A percentile compares a stretch with the other conserved stretches of the same genome.
phyloP scores from a whole-genome alignment of 2,797 vertebrate species.

The Pangasius djambal region DNA sequence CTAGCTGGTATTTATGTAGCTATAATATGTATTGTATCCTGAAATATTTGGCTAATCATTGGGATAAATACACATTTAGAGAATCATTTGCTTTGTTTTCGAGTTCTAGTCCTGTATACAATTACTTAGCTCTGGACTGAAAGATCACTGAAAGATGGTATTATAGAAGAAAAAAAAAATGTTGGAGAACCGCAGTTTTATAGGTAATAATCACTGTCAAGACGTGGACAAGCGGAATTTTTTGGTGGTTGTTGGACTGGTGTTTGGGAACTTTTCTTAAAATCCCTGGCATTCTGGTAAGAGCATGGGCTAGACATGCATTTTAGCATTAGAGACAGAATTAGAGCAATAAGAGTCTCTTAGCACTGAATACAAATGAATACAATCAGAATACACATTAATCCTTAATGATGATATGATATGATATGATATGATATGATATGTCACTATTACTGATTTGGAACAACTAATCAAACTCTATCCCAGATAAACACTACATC shows the following conservation, averaged over 20 bases:
- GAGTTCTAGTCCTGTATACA: not conserved
- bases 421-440: not conserved
- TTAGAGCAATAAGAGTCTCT: not conserved
- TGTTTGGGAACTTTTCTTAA: not conserved
- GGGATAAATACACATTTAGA: not conserved
- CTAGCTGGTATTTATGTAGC: not conserved
- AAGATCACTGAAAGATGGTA: not conserved
- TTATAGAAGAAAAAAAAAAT: not conserved
- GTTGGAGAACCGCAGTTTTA: not conserved
- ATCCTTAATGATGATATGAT: not conserved
- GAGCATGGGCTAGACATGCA: not conserved
- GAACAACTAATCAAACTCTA: not conserved
- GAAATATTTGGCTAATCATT: not conserved
- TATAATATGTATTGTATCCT: not conserved
- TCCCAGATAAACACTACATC: not conserved
- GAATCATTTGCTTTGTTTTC: too few relatives aligned
- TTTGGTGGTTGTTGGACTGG: not conserved
- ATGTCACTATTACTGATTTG: not conserved
- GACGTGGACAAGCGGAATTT: not conserved
- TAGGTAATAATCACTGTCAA: not conserved
- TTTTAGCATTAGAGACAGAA: not conserved
- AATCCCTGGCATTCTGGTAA: not conserved
- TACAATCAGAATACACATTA: not conserved
- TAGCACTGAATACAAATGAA: not conserved
- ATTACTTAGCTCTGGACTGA: not conserved